Evolutionary conservation across 2,113 vertebrate species (phyloP).

Genomic region (Burhinus oedicnemus): DNA sequence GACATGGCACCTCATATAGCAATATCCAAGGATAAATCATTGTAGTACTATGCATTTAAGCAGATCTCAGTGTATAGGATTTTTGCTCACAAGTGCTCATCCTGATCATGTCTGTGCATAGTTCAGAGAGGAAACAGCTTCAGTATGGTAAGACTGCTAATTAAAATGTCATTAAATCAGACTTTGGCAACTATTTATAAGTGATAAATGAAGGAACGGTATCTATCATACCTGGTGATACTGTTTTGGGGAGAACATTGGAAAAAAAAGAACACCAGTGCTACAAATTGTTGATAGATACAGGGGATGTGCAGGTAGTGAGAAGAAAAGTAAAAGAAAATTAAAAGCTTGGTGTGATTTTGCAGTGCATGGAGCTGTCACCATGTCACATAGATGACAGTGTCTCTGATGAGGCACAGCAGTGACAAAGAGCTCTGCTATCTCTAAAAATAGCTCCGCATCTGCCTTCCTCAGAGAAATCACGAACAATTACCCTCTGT

Average conservation of each 20-base stretch:
- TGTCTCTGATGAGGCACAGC: neutral
- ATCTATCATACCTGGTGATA: neutral
- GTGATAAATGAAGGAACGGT: neutral
- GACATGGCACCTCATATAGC: neutral
- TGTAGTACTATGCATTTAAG: neutral
- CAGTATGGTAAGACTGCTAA: neutral
- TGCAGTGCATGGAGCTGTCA: neutral
- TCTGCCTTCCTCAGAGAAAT: neutral
- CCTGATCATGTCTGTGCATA: neutral
- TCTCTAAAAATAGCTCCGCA: neutral
- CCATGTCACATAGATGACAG: too few species aligned
- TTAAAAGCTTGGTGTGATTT: neutral
- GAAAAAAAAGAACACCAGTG: neutral
- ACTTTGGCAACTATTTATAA: neutral
- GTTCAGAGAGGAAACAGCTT: neutral
- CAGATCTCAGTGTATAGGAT: neutral
- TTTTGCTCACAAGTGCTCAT: neutral
- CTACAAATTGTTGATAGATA: neutral
- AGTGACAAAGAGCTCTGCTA: neutral
- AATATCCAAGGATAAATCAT: neutral
- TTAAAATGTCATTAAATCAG: neutral
- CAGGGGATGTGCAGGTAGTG: accelerated
- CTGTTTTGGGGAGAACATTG: neutral
- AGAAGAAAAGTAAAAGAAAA: neutral
- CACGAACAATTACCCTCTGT: neutral